Base-by-base conservation (phyloP, 2,797 vertebrate species). In the Morelia viridis region DNA sequence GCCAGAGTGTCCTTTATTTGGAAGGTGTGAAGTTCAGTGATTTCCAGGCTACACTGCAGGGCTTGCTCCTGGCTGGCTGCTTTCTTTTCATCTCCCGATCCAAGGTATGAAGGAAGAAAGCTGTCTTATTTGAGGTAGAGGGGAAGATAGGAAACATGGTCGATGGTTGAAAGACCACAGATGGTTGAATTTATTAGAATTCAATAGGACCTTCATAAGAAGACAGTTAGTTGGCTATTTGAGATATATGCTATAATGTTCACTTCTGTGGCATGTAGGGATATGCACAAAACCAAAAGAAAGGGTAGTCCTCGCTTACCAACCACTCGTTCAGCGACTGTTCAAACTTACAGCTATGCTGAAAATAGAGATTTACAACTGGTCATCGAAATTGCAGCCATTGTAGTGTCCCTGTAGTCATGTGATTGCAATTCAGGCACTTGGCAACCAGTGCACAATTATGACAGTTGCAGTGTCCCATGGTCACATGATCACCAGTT, bases 1-100 rank as follows among this genome's bases (percentile, higher is more conserved):
- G 99, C 96, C 99, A 99, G 97, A 99, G 99, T 0, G 99, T 99
- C 53, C 98, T 99, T 89, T 99, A 99, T 97, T 97, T 99, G 91
- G 98, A 99, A 93, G 99, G 99, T 0, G 99, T 99, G 71, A 99
- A 99, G 94, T 99, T 99, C 97, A 99, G 99, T 0, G 99, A 99
- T 94, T 99, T 99, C 85, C 99, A 99, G 96, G 99, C 99, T 0
- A 99, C 99, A 0, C 96, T 99, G 60, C 99, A 99, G 96, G 99
- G 99, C 17, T 97, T 99, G 84, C 98, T 99, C 57, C 96, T 99
- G 95, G 99, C 99, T 0, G 99, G 99, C 91, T 99, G 99, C 96
- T 99, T 99, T 97, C 99, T 99, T 90, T 99, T 99, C 97, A 99
- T 99, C 97, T 99, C 99, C 58, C 97, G 99, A 89, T 99, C 99